Evolutionary conservation across 1,140 invertebrate genomes (phyloP), one percentile per base, ranked within the genome.

Genomic region (Kradibia gibbosae): DNA sequence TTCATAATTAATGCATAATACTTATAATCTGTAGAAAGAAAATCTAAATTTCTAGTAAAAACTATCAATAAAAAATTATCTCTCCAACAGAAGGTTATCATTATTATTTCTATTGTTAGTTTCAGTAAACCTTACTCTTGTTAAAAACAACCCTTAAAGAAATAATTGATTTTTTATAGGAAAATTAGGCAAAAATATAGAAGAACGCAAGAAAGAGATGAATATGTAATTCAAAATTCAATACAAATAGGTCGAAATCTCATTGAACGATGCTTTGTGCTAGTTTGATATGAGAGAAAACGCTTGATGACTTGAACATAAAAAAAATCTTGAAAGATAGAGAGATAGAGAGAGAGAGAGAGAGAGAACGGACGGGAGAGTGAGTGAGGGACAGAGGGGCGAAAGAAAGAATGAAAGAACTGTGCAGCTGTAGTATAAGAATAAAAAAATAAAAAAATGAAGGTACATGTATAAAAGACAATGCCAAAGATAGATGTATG

Each of bases 181-280:
- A 42, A 34, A 22, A 22, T n/a, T 20, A 31, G 28, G 20, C 10
- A 2, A 4, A 53, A 36, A 36, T 13, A 73, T 10, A 57, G 42
- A 36, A n/a, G 34, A 55, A 31, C 20, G 13, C n/a, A 13, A 75
- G 28, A 55, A 34, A 75, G 20, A 39, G 31, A 74, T 22, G 22
- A 55, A 39, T 55, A 55, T 36, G 15, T 62, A 76, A 62, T 34
- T 42, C 3, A 76, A 77, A 62, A 65, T 39, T 77, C 39, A 36
- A 20, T 28, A 62, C 28, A 48, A 28, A 60, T 15, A 28, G 78
- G 50, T 71, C 67, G 67, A 79, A 72, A 45, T 22, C 50, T 71
- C 25, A 65, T 62, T 82, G 81, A 85, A 84, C 77, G 81, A 77
- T 76, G 83, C 76, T 83, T 81, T 84, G 82, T 84, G 82, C 74